A percentile compares a stretch with the other conserved stretches of the same genome.
These are phyloP conservation scores for Timandra comae DNA, from an alignment of 2,888 invertebrate genomes.

Conservation along the genomic window DNA sequence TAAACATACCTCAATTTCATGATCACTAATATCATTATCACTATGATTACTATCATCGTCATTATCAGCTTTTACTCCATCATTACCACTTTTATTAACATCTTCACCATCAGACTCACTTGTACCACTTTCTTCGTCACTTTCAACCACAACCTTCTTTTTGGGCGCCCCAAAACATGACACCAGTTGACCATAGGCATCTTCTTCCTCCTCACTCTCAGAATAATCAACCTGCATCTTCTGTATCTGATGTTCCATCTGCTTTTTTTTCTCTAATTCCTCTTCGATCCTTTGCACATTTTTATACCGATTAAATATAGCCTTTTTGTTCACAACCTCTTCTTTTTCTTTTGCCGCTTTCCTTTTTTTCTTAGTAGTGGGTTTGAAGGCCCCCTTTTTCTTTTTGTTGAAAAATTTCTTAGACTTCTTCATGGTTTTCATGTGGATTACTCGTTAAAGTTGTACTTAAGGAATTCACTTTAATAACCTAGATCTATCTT, in stretches of 20 bases:
- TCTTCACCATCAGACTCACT: conserved; percentile 21
- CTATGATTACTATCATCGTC: conserved; percentile 1
- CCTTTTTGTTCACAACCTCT: conserved; percentile 55
- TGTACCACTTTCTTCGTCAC: conserved; percentile 45
- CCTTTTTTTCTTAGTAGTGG: conserved; percentile 40
- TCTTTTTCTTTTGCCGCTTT: conserved; percentile 36
- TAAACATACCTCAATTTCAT: conserved; percentile 23
- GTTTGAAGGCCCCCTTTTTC: conserved; percentile 36
- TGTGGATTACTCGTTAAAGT: no score
- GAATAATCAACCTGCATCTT: conserved; percentile 52
- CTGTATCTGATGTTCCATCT: conserved; percentile 49
- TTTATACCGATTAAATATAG: conserved; percentile 68
- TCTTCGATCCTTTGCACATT: conserved; percentile 67
- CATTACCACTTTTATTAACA: no score
- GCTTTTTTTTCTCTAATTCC: conserved; percentile 56
- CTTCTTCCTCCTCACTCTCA: conserved; percentile 71
- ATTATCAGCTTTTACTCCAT: conserved; percentile 1
- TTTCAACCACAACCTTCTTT: conserved; percentile 29
- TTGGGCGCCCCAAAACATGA: conserved; percentile 60
- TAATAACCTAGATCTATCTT: no score
- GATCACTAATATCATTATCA: conserved; percentile 6
- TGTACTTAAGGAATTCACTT: no score
- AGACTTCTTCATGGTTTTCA: conserved; percentile 46
- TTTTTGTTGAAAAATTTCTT: conserved; percentile 43
- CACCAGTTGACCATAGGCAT: conserved; percentile 71